Evolutionary conservation across 2,888 invertebrate species (phyloP), one percentile per base, ranked within the genome.

Genomic region (Augochlorella aurata): DNA sequence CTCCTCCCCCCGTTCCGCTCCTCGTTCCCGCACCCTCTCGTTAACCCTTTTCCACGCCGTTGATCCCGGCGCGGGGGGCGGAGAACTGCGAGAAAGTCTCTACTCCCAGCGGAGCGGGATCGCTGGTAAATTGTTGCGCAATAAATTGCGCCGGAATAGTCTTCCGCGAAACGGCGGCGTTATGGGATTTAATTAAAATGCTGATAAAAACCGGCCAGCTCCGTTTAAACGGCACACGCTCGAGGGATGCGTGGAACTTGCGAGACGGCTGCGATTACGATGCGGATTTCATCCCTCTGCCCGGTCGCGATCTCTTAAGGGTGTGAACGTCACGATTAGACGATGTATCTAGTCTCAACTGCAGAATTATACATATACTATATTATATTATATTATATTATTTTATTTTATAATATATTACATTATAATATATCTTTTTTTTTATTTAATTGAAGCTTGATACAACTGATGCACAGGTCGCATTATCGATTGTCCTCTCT

Each of bases 11-110:
- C 7, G 0, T 50, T 16, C 18, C 18, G 1, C 50, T n/a, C 16
- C 24, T 21, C 49, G 58, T 54, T 44, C 65, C 44, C 4, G 44
- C 44, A n/a, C 65, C 38, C 58, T 18, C 54, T 44, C 81, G 81
- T 81, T 74, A 52, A 74, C 74, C 68, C 81, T 71, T 74, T 80
- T 80, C 81, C 70, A 2, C 49, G n/a, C n/a, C 61, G 74, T 7
- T 67, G 81, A 71, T 63, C 44, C 67, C 54, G 47, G 24, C 67
- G 21, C 9, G 24, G 47, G 9, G 14, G 49, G 10, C 18, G 47
- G 65, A n/a, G 49, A 12, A 12, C 7, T 24, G 14, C n/a, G 21
- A 7, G 29, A 21, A 16, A 21, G 47, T 29, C 21, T 73, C 66
- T 50, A 54, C 68, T 68, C 67, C 68, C 50, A 10, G 21, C 50